phyloP scores from a whole-genome alignment of 2,113 vertebrate species.

The Seriola quinqueradiata region DNA sequence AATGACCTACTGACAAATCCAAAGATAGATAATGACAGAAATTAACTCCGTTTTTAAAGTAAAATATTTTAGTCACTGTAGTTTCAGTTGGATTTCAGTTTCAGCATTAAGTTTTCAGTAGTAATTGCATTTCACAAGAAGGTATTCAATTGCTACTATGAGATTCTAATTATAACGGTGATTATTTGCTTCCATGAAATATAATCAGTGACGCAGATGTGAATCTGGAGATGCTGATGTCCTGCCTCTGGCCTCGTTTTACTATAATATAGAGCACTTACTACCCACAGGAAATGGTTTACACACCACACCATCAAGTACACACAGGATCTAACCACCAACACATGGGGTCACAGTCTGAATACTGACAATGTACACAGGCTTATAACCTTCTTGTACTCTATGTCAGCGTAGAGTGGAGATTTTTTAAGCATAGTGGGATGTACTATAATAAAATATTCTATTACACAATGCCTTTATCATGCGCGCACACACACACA shows the following conservation, averaged over 20 bases:
- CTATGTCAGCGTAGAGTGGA: neutral
- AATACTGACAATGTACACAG: neutral
- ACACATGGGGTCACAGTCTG: neutral
- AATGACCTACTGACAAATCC: no score
- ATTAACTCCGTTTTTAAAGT: no score
- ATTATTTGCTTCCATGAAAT: neutral
- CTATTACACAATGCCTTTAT: neutral
- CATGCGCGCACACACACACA: neutral
- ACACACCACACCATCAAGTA: neutral
- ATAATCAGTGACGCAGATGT: neutral
- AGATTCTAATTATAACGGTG: neutral
- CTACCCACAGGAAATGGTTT: slow-evolving; percentile 36
- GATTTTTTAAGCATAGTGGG: neutral
- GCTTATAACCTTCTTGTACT: no score
- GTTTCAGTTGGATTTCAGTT: neutral
- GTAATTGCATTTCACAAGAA: neutral
- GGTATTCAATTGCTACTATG: neutral
- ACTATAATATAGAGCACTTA: neutral
- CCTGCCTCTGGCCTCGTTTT: neutral
- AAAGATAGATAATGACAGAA: no score
- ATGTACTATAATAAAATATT: neutral
- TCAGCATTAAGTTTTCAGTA: neutral
- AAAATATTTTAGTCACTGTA: no score
- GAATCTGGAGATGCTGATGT: neutral
- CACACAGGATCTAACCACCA: neutral